These are phyloP conservation scores for Eurytoma adleriae DNA, from an alignment of 2,888 invertebrate genomes.

Conservation along the genomic window DNA sequence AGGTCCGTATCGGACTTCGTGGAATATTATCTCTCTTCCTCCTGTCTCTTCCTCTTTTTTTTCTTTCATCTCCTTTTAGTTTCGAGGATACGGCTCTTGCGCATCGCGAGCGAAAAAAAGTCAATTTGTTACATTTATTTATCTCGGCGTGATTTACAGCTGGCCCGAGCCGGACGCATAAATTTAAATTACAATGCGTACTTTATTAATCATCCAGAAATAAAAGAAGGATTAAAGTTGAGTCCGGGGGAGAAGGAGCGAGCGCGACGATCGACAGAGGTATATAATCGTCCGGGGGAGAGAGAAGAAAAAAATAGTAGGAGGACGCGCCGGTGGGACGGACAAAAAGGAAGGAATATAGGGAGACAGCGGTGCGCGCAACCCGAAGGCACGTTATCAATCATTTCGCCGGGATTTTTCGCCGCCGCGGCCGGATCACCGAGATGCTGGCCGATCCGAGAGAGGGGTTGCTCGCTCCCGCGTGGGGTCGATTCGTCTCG, in stretches of 20 bases:
- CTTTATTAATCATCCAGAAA: slow-evolving; percentile 50
- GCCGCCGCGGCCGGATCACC: slow-evolving; percentile 15
- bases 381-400: slow-evolving; percentile 54
- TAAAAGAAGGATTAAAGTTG: slow-evolving; percentile 2
- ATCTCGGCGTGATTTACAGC: slow-evolving; percentile 30
- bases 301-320: not conserved
- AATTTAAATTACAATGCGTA: slow-evolving; percentile 52
- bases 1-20: too few relatives aligned
- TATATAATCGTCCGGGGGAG: slow-evolving; percentile 6
- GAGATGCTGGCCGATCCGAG: not conserved
- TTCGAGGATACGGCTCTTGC: not conserved
- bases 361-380: slow-evolving; percentile 52
- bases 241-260: slow-evolving; percentile 5
- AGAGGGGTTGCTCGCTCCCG: not conserved
- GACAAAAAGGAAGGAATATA: slow-evolving; percentile 7
- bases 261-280: slow-evolving; percentile 25
- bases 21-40: too few relatives aligned
- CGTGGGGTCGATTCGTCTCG: slow-evolving; percentile 46
- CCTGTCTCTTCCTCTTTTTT: not conserved
- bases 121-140: slow-evolving; percentile 35
- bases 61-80: not conserved
- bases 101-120: not conserved
- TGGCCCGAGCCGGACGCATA: slow-evolving; percentile 16
- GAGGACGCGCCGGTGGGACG: not conserved
- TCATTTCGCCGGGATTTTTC: slow-evolving; percentile 47